Base-by-base conservation (phyloP, 2,113 vertebrate genomes). In the Varanus komodoensis region DNA sequence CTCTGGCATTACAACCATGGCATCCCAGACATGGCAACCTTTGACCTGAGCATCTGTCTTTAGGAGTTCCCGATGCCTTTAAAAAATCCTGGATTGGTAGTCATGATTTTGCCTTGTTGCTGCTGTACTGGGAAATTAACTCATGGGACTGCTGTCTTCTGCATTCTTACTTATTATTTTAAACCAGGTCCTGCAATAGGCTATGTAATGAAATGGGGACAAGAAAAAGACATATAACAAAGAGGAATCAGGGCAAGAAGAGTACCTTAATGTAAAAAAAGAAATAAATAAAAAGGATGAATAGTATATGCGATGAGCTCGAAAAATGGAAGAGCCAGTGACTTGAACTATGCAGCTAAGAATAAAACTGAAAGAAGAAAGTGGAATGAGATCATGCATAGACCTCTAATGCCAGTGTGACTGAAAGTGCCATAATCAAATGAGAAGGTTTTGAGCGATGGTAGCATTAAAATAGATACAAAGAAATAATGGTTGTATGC, bases 281-380 rank as follows among this genome's bases (percentile, higher is more conserved):
- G 12, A 25, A 54, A 71, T 48, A 64, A 50, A 77, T 75, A 64
- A 19, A 48, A 69, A 5, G 69, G 34, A 89, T 67, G 57, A 84
- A 84, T 44, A 77, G 82, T 84, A 48, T 48, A 84, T 77, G 15
- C 17, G 61, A 67, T 84, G 48, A 84, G 9, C 54, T 89, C 81
- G 81, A 29, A 32, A 67, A 84, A 67, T 68, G 88, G 67, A 88
- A 88, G 52, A 71, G n/a, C 79, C 74, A 89, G n/a, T 78, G 82
- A 34, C 48, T 85, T 89, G 83, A 85, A 68, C 5, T 68, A 68
- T 29, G 29, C 34, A 50, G 32, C 73, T 89, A 69, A 89, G 64
- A 84, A 78, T 52, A 89, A 57, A 84, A 79, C 32, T 34, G 54
- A 54, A 78, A 19, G 50, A 27, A 77, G 61, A 77, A 68, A 69